A percentile compares a stretch with the other conserved stretches of the same genome.
These are phyloP conservation scores for Hippasteria phrygiana DNA, from an alignment of 53 echinoderm and acorn worm genomes.

Conservation along the genomic window DNA sequence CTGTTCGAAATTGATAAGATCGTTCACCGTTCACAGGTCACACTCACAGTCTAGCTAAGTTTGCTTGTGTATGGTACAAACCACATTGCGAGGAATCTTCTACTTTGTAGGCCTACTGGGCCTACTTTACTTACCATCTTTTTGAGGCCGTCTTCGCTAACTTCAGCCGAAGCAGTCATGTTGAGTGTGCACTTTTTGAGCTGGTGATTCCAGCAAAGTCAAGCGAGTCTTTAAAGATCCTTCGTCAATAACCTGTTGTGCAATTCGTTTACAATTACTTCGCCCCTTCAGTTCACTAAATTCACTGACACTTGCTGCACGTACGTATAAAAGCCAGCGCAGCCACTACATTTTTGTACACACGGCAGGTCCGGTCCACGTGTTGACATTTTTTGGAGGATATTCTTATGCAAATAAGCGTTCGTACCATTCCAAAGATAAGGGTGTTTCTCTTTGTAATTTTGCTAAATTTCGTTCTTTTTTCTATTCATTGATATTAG, in stretches of 20 bases:
- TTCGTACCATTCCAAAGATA: neutral
- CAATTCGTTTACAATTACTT: neutral
- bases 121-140: constrained; percentile 26
- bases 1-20: too few species aligned
- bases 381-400: constrained; percentile 6
- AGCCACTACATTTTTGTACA: neutral
- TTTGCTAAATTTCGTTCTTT: neutral
- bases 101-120: neutral
- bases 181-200: neutral
- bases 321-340: neutral
- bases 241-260: neutral
- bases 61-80: too few species aligned
- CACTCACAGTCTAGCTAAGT: too few species aligned
- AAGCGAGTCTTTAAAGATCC: neutral
- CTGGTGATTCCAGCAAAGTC: neutral
- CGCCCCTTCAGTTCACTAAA: neutral
- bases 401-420: constrained; percentile 52
- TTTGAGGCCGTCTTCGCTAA: constrained; percentile 34
- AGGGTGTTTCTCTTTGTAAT: neutral
- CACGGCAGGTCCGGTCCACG: neutral
- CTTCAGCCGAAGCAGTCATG: constrained; percentile 43
- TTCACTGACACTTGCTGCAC: neutral
- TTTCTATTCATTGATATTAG: too few species aligned
- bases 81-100: neutral
- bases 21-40: too few species aligned